Conservation (phyloP, 2,888 invertebrate genomes). For the Drosophila eohydei region DNA sequence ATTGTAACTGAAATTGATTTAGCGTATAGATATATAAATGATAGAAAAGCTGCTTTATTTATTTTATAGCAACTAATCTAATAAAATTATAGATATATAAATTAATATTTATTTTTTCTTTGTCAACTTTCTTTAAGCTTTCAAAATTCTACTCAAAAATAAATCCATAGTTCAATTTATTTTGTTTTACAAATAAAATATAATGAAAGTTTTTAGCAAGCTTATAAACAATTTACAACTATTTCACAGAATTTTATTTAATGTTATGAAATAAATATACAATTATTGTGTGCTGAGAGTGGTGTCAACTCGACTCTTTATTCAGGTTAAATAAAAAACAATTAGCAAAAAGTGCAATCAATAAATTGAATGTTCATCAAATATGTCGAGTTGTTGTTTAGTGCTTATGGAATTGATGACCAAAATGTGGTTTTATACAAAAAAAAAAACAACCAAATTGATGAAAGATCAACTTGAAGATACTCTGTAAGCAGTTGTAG, state of each 20-base stretch:
- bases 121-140: not conserved
- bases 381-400: conserved; percentile 8
- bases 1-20: conserved; percentile 16
- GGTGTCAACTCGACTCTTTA: conserved; percentile 34
- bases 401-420: conserved; percentile 6
- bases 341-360: conserved; percentile 12
- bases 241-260: not conserved
- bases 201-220: not conserved
- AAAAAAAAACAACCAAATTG: not conserved
- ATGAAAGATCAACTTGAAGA: not conserved
- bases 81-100: not conserved
- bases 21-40: not conserved
- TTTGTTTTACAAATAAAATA: not conserved
- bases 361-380: conserved; percentile 9
- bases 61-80: not conserved
- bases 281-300: conserved; percentile 23
- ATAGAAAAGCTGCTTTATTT: not conserved
- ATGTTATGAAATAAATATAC: not conserved
- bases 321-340: conserved; percentile 22
- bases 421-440: not conserved
- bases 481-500: not conserved
- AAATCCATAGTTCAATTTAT: not conserved
- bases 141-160: not conserved
- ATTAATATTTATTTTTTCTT: not conserved
- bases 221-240: conserved; percentile 2